Evolutionary conservation across 2,113 vertebrate species (phyloP).

Genomic region (Coptodon bakossiorum): DNA sequence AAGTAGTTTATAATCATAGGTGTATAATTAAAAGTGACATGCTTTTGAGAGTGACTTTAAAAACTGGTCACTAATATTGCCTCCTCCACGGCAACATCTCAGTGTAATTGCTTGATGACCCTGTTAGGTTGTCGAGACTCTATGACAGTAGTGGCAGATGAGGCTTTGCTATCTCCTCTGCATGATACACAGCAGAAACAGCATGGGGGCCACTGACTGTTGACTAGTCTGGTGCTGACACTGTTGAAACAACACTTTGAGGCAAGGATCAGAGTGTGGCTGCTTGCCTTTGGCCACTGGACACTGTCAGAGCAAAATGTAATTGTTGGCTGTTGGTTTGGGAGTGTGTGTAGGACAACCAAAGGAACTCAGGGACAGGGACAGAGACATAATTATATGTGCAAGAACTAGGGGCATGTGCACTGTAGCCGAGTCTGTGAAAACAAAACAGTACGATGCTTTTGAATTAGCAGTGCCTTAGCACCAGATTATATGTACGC

Average conservation of each 20-base stretch:
- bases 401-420: neutral
- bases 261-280: slow-evolving; percentile 47
- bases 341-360: neutral
- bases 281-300: neutral
- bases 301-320: slow-evolving; percentile 29
- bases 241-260: slow-evolving; percentile 47
- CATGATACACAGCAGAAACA: slow-evolving; percentile 7
- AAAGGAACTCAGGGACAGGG: neutral
- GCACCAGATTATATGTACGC: neutral
- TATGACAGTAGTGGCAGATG: neutral
- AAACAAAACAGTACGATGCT: neutral
- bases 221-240: slow-evolving; percentile 41
- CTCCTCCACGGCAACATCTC: neutral
- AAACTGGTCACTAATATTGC: neutral
- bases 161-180: slow-evolving; percentile 7
- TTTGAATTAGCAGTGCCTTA: neutral
- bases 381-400: neutral
- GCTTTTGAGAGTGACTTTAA: neutral
- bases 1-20: neutral
- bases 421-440: neutral
- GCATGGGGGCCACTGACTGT: slow-evolving; percentile 29
- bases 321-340: slow-evolving; percentile 13
- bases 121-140: neutral
- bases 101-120: neutral
- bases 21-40: neutral